A percentile compares a stretch with the other conserved stretches of the same genome.
Evolutionary conservation across 2,797 vertebrate species (phyloP).

Genomic region (Pristis pectinata): DNA sequence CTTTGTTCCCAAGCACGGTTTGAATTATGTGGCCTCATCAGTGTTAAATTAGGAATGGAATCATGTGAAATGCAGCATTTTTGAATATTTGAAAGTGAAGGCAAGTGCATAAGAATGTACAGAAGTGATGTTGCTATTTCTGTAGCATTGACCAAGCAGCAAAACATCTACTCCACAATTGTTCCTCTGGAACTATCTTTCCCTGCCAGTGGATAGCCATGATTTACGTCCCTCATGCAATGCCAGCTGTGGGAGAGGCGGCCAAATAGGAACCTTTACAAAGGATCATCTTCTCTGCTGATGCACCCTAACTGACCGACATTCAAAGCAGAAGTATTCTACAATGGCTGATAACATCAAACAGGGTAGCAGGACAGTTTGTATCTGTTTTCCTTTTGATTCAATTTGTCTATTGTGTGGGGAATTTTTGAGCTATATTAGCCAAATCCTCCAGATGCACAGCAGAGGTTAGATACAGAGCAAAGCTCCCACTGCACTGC

Average conservation of each 20-base stretch:
- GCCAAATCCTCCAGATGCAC: neutral
- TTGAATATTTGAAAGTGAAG: neutral
- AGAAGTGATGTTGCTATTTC: neutral
- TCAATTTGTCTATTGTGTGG: neutral
- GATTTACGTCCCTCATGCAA: neutral
- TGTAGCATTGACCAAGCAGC: neutral
- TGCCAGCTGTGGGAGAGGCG: neutral
- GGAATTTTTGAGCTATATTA: neutral
- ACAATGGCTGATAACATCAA: neutral
- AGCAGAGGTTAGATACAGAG: neutral
- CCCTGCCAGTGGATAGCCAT: neutral
- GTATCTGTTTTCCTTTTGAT: neutral
- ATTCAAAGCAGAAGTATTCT: neutral
- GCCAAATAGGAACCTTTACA: neutral
- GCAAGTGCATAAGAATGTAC: too few species aligned
- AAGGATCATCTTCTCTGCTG: neutral
- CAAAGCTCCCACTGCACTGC: neutral
- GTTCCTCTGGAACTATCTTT: neutral
- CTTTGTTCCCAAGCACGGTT: neutral
- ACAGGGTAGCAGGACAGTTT: neutral
- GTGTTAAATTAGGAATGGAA: neutral
- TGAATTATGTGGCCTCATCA: neutral
- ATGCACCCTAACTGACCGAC: too few species aligned
- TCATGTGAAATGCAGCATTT: neutral
- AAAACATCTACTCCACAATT: too few species aligned